A percentile compares a stretch with the other conserved stretches of the same genome.
Evolutionary conservation across 2,888 invertebrate genomes (phyloP).

Genomic region (Lochmaea crataegi): DNA sequence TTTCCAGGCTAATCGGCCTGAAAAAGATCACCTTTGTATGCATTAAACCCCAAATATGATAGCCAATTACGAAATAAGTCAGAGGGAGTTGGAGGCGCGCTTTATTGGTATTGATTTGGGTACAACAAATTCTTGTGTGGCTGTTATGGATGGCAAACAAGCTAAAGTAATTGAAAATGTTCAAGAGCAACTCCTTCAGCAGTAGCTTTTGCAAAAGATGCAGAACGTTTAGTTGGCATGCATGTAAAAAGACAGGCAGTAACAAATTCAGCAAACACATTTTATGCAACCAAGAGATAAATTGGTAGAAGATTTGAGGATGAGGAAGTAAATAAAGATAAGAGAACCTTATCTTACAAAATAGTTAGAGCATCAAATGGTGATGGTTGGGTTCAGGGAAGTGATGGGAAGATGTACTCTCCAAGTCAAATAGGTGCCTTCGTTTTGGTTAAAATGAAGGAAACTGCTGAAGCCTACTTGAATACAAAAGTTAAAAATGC

Average conservation of each 20-base stretch:
- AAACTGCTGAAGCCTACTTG: constrained; percentile 95
- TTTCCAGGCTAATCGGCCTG: no score
- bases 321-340: constrained; percentile 96
- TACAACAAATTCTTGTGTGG: constrained; percentile 99
- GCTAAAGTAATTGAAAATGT: constrained; percentile 96
- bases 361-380: constrained; percentile 97
- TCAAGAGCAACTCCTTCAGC: constrained; percentile 98
- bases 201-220: constrained; percentile 95
- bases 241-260: constrained; percentile 99
- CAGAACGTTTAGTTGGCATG: constrained; percentile 95
- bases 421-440: constrained; percentile 99
- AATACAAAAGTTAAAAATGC: constrained; percentile 94
- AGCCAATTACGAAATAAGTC: constrained; percentile 67
- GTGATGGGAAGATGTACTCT: constrained; percentile 96
- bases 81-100: constrained; percentile 91
- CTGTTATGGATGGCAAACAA: constrained; percentile 99
- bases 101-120: constrained; percentile 99
- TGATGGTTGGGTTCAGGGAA: constrained; percentile 97
- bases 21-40: constrained; percentile 49
- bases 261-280: constrained; percentile 97
- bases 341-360: constrained; percentile 95
- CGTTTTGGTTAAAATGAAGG: constrained; percentile 96
- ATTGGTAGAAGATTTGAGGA: constrained; percentile 97
- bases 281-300: constrained; percentile 97
- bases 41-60: constrained; percentile 58